phyloP scores from a whole-genome alignment of 35 echinoderm and acorn worm genomes.

The Lytechinus variegatus region DNA sequence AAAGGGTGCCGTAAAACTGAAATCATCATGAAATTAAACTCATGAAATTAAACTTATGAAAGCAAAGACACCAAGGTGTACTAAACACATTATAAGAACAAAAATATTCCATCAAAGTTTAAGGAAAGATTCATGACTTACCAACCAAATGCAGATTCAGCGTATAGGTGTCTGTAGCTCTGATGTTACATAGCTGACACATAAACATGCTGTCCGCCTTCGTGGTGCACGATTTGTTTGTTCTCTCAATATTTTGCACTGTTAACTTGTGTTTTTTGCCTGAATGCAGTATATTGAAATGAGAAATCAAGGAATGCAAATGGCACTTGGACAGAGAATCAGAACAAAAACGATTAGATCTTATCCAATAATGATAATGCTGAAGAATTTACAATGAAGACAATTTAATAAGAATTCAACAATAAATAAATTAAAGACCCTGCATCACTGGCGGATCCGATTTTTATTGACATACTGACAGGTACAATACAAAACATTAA shows the following conservation, averaged over 20 bases:
- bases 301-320: not conserved
- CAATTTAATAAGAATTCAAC: too few species aligned
- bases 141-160: not conserved
- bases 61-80: too few species aligned
- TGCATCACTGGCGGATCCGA: too few species aligned
- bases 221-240: not conserved
- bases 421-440: too few species aligned
- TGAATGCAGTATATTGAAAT: not conserved
- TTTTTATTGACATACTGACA: too few species aligned
- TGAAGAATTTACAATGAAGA: too few species aligned
- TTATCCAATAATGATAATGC: too few species aligned
- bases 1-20: too few species aligned
- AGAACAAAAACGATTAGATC: not conserved
- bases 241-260: not conserved
- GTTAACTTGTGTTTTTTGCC: not conserved
- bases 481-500: too few species aligned
- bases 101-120: not conserved
- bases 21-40: too few species aligned
- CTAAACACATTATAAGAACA: too few species aligned
- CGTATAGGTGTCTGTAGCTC: not conserved
- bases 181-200: not conserved
- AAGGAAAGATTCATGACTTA: not conserved
- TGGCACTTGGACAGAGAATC: not conserved
- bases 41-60: too few species aligned
- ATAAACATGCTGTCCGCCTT: not conserved